Percentiles rank a stretch among this genome's conserved stretches.
Evolutionary conservation across 1,140 invertebrate species (phyloP).

Genomic region (Aphelinus certus): DNA sequence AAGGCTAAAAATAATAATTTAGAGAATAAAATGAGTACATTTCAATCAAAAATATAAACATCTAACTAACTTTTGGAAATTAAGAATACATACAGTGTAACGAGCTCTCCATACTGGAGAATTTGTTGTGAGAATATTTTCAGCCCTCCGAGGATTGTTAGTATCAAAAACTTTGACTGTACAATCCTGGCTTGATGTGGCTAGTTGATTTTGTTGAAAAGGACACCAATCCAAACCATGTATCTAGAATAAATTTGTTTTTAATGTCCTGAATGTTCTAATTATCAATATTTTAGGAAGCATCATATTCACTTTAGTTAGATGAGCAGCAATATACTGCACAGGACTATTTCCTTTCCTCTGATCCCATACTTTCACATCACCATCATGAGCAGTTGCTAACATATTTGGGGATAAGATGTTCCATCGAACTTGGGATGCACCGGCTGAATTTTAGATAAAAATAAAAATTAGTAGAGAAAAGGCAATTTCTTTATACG

Average conservation of each 20-base stretch:
- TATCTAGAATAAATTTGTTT: constrained; percentile 68
- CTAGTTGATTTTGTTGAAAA: constrained; percentile 83
- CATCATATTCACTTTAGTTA: constrained; percentile 72
- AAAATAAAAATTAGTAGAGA: constrained; percentile 12
- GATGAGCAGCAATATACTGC: constrained; percentile 93
- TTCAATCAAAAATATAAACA: background rate
- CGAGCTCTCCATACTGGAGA: constrained; percentile 94
- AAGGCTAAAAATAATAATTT: constrained; percentile 72
- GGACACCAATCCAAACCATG: constrained; percentile 95
- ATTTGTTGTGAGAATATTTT: constrained; percentile 83
- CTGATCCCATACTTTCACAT: constrained; percentile 95
- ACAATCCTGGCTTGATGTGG: constrained; percentile 94
- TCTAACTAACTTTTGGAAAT: constrained; percentile 5
- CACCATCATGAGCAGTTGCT: constrained; percentile 94
- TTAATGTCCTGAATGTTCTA: too few species aligned
- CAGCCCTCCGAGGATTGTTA: constrained; percentile 81
- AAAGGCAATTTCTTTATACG: background rate
- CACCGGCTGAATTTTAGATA: constrained; percentile 73
- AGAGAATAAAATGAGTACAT: background rate
- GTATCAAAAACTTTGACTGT: constrained; percentile 96
- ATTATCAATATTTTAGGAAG: background rate
- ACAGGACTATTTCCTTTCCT: constrained; percentile 86
- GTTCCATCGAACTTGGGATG: constrained; percentile 95
- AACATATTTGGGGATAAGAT: constrained; percentile 82
- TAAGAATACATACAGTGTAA: constrained; percentile 75